A percentile compares a stretch with the other conserved stretches of the same genome.
Conservation (phyloP, 2,113 vertebrate genomes). For the Menidia beryllina region DNA sequence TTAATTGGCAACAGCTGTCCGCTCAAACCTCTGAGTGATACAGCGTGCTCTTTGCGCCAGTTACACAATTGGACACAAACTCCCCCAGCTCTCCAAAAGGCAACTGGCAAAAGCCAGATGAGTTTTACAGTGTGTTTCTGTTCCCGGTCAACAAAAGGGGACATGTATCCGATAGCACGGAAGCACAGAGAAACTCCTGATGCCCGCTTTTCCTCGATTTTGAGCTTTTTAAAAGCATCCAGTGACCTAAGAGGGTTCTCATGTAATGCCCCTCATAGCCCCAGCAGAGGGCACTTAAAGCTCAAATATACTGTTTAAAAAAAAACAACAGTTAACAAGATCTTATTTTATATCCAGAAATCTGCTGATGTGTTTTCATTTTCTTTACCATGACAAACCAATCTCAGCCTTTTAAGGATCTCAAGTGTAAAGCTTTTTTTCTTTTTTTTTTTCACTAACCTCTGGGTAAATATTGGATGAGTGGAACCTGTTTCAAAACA, state of each 20-base stretch:
- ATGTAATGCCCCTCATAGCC: not conserved
- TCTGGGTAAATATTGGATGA: not conserved
- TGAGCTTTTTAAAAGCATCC: not conserved
- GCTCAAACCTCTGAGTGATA: slow-evolving; percentile 35
- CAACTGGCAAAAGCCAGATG: slow-evolving; percentile 8
- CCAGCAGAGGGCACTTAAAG: slow-evolving; percentile 57
- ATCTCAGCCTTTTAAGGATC: not conserved
- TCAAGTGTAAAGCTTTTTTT: not conserved
- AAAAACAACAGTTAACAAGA: too few relatives aligned
- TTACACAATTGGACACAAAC: slow-evolving; percentile 41
- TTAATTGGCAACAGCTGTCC: slow-evolving; percentile 75
- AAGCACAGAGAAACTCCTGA: not conserved
- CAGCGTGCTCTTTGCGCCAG: slow-evolving; percentile 28
- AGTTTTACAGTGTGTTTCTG: not conserved
- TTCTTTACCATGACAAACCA: not conserved
- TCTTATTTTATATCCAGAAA: too few relatives aligned
- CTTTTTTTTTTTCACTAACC: not conserved
- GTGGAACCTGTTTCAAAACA: not conserved
- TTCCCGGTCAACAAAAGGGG: not conserved
- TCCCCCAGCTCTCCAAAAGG: not conserved
- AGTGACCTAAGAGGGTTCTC: not conserved
- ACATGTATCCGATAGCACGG: not conserved
- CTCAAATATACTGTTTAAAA: not conserved
- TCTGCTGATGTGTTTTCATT: slow-evolving; percentile 4
- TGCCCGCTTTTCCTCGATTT: slow-evolving; percentile 1